Conservation (phyloP, 2,113 vertebrate species). For the Bothrops jararaca region DNA sequence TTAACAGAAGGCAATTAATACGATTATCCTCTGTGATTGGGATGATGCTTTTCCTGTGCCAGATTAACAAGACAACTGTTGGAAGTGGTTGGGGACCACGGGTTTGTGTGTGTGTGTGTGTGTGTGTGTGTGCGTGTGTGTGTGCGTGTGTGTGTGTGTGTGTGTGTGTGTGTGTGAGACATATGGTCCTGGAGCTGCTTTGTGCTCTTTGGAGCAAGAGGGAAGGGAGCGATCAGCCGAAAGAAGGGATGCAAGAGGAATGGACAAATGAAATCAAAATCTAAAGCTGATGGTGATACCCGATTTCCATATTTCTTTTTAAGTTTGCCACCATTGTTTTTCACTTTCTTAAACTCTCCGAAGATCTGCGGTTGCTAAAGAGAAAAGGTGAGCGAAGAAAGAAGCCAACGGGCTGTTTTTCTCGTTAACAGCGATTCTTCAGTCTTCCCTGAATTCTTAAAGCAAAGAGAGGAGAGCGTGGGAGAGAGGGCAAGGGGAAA, state of each 20-base stretch:
- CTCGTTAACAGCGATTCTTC: neutral
- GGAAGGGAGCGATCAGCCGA: neutral
- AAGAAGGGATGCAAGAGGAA: neutral
- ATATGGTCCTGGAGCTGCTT: neutral
- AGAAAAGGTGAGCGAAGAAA: neutral
- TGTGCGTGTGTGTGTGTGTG: too few relatives aligned
- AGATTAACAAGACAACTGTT: neutral
- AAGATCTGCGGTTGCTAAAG: neutral
- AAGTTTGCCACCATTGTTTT: neutral
- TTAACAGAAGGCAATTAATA: neutral
- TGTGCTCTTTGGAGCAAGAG: neutral
- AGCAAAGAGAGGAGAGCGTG: neutral
- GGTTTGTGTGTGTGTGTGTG: neutral
- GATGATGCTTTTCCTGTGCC: neutral
- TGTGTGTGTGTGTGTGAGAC: neutral
- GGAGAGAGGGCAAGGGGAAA: neutral
- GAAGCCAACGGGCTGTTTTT: neutral
- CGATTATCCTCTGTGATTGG: neutral
- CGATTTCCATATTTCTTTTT: neutral
- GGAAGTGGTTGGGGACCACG: neutral
- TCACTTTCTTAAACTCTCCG: neutral
- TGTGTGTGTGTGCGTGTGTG: too few relatives aligned
- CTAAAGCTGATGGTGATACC: neutral
- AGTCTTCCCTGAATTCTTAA: neutral
- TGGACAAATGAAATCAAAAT: neutral